Percentiles rank a stretch among this genome's conserved stretches.
Conservation (phyloP, 2,888 invertebrate species). For the Zygaena filipendulae region DNA sequence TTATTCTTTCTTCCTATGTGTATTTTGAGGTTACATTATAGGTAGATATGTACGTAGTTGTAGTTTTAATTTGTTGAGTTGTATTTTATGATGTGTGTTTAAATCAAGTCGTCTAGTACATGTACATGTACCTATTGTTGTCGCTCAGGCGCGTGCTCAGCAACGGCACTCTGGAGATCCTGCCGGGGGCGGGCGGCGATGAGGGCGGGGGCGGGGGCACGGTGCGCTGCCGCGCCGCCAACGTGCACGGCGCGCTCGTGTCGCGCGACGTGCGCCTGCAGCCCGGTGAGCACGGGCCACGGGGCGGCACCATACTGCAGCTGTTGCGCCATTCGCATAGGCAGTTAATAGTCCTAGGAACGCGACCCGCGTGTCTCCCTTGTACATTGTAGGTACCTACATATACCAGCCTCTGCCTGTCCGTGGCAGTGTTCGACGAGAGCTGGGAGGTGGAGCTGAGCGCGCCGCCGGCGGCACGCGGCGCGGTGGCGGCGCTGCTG, state of each 20-base stretch:
- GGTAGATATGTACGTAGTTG: too few relatives aligned
- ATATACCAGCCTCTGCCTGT: constrained; percentile 1
- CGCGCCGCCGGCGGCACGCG: constrained; percentile 24
- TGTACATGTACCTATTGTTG: too few relatives aligned
- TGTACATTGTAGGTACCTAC: too few relatives aligned
- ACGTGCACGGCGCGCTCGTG: constrained; percentile 78
- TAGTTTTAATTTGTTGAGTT: too few relatives aligned
- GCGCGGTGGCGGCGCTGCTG: constrained; percentile 37
- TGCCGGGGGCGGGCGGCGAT: constrained; percentile 21
- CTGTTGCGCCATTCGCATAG: too few relatives aligned
- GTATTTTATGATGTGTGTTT: too few relatives aligned
- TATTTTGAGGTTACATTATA: too few relatives aligned
- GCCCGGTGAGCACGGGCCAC: constrained; percentile 66
- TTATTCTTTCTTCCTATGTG: too few relatives aligned
- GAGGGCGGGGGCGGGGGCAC: constrained; percentile 15
- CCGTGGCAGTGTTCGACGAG: constrained; percentile 26
- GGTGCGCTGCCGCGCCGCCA: constrained; percentile 78
- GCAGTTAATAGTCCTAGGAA: too few relatives aligned
- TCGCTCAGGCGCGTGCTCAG: constrained; percentile 25
- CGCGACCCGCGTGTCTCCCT: too few relatives aligned
- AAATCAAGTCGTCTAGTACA: too few relatives aligned
- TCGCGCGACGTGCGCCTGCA: constrained; percentile 80
- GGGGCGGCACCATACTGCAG: too few relatives aligned
- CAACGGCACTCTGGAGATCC: constrained; percentile 43
- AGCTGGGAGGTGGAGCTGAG: constrained; percentile 28